Evolutionary conservation across 1,140 invertebrate species (phyloP), one percentile per base, ranked within the genome.

Genomic region (Drosophila pseudoananassae): DNA sequence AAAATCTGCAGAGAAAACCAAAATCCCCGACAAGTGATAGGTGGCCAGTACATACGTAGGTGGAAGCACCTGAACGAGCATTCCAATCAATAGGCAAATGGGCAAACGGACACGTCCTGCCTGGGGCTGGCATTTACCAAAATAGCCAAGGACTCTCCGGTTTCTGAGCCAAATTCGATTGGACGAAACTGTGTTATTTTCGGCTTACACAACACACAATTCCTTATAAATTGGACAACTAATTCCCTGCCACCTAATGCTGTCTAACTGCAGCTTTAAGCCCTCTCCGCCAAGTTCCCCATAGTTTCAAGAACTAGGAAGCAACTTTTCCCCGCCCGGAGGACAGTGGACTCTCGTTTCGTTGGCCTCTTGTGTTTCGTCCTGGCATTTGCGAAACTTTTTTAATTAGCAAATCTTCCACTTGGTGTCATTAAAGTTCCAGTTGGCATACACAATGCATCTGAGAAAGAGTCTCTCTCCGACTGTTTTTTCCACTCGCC

Each of bases 361-460:
- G 63, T 49, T 36, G 46, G 45, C 49, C 27, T 38, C 49, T 64
- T 25, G 14, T 53, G 46, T 64, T 57, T 56, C 47, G 25, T 56
- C 25, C 46, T 31, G 33, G 17, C 31, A 47, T 57, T 50, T 63
- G 60, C 36, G 20, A 78, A 87, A 87, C 83, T 88, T 88, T 88
- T 88, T 88, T 88, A 88, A 88, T 88, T 88, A 88, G 60, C 83
- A 76, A 72, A 70, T 78, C 69, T 83, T 75, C 53, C 70, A 52
- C 54, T 73, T 47, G 52, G 47, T 76, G 72, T 66, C 73, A 56
- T 76, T 76, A 71, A 71, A 83, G 65, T 79, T 84, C 69, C 65
- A 65, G 56, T 61, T 63, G n/a, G 59, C 33, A 66, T 56, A 55
- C 57, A 76, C 57, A 61, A 66, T 66, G 73, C 47, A 57, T 80